Percentiles rank a stretch among this genome's conserved stretches.
phyloP scores from a whole-genome alignment of 2,113 vertebrate species.

The Scartelaos histophorus region DNA sequence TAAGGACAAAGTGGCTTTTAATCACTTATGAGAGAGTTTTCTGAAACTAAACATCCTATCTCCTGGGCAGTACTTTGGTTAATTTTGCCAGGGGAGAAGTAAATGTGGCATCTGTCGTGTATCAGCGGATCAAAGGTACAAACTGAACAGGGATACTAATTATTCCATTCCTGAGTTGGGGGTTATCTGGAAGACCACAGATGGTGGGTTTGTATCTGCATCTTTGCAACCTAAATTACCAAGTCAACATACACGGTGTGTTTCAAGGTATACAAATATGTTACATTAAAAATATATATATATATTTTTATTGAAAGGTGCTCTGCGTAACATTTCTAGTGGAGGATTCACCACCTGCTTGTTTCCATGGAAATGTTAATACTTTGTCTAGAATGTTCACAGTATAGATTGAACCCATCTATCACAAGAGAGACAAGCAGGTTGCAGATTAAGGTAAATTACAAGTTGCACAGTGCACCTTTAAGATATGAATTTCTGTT shows the following conservation, averaged over 20 bases:
- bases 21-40: slow-evolving; percentile 14
- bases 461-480: too few species aligned
- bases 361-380: too few species aligned
- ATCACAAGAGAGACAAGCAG: too few species aligned
- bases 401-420: too few species aligned
- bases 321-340: too few species aligned
- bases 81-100: slow-evolving; percentile 35
- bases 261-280: background rate
- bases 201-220: slow-evolving; percentile 48
- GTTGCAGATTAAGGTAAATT: too few species aligned
- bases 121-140: slow-evolving; percentile 40
- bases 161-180: slow-evolving; percentile 50
- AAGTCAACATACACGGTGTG: slow-evolving; percentile 12
- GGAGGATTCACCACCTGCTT: too few species aligned
- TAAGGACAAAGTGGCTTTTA: slow-evolving; percentile 23
- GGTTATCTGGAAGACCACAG: slow-evolving; percentile 36
- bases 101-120: slow-evolving; percentile 46
- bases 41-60: background rate
- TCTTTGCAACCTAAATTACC: slow-evolving; percentile 43
- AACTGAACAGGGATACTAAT: slow-evolving; percentile 47
- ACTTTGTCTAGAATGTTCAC: too few species aligned
- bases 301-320: background rate
- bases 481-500: background rate
- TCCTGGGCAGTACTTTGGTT: slow-evolving; percentile 26
- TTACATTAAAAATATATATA: background rate